These are phyloP conservation scores for Watsonalla binaria DNA, from an alignment of 2,888 invertebrate species.

Conservation along the genomic window DNA sequence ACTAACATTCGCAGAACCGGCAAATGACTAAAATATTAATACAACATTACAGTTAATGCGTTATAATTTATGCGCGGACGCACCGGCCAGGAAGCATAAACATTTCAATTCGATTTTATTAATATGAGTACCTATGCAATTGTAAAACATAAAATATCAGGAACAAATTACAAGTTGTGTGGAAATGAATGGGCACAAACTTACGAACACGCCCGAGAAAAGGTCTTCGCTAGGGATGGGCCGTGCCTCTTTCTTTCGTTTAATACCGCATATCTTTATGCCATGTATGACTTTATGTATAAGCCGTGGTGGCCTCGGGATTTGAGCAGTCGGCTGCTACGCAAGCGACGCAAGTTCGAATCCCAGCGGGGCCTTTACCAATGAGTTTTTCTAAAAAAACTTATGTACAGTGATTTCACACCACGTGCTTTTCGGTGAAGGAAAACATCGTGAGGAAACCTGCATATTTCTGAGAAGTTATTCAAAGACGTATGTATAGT, in stretches of 20 bases:
- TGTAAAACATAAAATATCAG: conserved; percentile 15
- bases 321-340: no score
- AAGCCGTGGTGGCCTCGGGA: no score
- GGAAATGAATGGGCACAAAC: conserved; percentile 16
- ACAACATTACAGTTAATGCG: conserved; percentile 9
- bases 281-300: no score
- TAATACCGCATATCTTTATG: no score
- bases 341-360: no score
- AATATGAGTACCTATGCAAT: conserved; percentile 15
- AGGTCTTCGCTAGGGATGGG: background rate
- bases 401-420: no score
- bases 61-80: conserved; percentile 1
- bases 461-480: no score
- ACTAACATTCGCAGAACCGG: background rate
- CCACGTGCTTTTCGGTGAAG: no score
- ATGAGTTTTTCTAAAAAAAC: no score
- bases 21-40: conserved; percentile 1
- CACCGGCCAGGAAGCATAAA: conserved; percentile 27
- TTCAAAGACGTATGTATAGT: no score
- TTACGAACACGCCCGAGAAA: conserved; percentile 6
- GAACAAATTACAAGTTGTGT: conserved; percentile 21
- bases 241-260: background rate
- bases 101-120: conserved; percentile 20
- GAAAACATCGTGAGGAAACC: no score
- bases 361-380: no score